A percentile compares a stretch with the other conserved stretches of the same genome.
Evolutionary conservation across 2,113 vertebrate genomes (phyloP).

Genomic region (human (Homo sapiens)): DNA sequence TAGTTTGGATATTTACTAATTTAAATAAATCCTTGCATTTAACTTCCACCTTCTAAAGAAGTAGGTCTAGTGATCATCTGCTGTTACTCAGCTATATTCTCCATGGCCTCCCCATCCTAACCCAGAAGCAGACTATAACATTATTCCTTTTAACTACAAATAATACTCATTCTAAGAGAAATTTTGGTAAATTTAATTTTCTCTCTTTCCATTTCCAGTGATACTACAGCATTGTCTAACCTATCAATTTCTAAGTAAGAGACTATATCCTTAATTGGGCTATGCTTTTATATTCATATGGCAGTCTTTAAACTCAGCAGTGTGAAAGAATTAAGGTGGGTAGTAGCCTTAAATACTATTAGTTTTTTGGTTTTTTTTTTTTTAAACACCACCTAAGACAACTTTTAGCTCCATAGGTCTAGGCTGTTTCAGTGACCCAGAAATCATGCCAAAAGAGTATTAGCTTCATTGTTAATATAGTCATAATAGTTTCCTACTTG

Average conservation of each 20-base stretch:
- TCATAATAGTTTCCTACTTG: not conserved
- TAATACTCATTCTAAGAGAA: not conserved
- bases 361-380: not conserved
- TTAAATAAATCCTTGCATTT: not conserved
- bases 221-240: not conserved
- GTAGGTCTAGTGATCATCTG: not conserved
- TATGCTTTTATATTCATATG: not conserved
- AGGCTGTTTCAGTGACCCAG: not conserved
- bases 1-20: not conserved
- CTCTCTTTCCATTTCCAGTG: not conserved
- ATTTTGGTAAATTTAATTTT: not conserved
- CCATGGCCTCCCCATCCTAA: not conserved
- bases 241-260: not conserved
- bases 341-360: not conserved
- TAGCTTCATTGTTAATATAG: not conserved
- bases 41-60: not conserved
- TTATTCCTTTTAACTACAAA: not conserved
- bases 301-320: not conserved
- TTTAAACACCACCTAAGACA: not conserved
- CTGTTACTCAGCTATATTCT: not conserved
- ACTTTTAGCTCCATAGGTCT: not conserved
- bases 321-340: not conserved
- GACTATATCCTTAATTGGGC: not conserved
- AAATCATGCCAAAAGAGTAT: not conserved
- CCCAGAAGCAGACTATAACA: not conserved